Base-by-base conservation (phyloP, 2,113 vertebrate genomes). In the Marmota monax region DNA sequence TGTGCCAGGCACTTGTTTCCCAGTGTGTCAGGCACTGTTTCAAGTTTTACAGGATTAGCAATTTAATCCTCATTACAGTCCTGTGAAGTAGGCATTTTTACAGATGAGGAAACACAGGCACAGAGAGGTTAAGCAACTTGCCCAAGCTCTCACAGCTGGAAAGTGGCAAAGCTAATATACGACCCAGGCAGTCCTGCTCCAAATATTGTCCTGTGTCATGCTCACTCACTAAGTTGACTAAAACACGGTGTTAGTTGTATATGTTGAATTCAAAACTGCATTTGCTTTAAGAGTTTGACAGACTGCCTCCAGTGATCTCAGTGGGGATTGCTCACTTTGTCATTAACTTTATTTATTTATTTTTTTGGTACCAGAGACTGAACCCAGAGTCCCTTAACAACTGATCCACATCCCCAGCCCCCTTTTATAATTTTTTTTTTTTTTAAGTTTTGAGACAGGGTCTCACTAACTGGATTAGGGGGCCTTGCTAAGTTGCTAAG, bases 31-130 rank as follows among this genome's bases (percentile, higher is more conserved):
- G 80, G 72, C 80, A 89, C 89, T 87, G 58, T 96, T 96, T 86
- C 87, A 92, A 74, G 69, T 95, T 93, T 95, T 95, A 97, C 45
- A 90, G 84, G 73, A 95, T 97, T 97, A 97, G 84, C 84, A 82
- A 76, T 95, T 90, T 97, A 93, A 97, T 97, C 96, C 90, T 92
- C 73, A 92, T 96, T 92, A 94, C 53, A 67, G n/a, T 80, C n/a
- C 39, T 78, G 22, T 67, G 76, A 96, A 92, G 83, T 84, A 65
- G 92, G 67, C 79, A 84, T 84, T 84, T 93, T 79, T 85, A 76
- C 69, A 94, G 76, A 76, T 48, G 72, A 88, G 84, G 87, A 93
- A 87, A 67, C 61, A 37, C 32, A 29, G 53, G 90, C 84, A 83
- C 91, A 80, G 95, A 97, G 87, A 92, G 45, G 92, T 87, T 84